Percentiles rank a stretch among this genome's conserved stretches.
These are phyloP conservation scores for Hermodice carunculata DNA, from an alignment of 2,888 invertebrate species.

Conservation along the genomic window DNA sequence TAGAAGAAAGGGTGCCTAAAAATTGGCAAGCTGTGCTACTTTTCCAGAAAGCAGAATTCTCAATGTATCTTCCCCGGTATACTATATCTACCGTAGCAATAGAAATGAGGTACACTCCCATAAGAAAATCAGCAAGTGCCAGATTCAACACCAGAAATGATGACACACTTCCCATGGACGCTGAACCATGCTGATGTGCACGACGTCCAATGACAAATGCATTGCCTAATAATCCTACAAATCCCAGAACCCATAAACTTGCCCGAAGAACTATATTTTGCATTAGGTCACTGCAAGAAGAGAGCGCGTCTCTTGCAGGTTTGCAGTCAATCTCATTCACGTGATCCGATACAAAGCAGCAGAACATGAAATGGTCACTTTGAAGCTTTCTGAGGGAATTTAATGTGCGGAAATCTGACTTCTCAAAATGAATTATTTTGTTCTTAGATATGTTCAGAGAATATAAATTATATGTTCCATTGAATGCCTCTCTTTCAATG, in stretches of 20 bases:
- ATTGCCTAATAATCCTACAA: constrained; percentile 41
- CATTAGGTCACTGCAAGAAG: constrained; percentile 49
- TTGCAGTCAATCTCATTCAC: constrained; percentile 45
- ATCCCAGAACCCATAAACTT: constrained; percentile 42
- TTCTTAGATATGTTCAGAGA: background rate
- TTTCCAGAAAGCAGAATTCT: constrained; percentile 46
- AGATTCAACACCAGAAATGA: constrained; percentile 42
- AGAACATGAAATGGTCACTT: constrained; percentile 17
- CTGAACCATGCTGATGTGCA: too few relatives aligned
- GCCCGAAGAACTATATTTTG: constrained; percentile 33
- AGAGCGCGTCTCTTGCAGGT: constrained; percentile 45
- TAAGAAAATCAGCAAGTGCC: constrained; percentile 43
- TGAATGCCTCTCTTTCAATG: background rate
- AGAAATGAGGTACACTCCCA: constrained; percentile 46
- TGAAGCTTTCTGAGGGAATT: constrained; percentile 9
- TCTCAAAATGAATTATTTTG: background rate
- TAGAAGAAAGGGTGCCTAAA: constrained; percentile 43
- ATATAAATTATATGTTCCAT: background rate
- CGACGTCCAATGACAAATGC: constrained; percentile 27
- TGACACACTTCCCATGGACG: constrained; percentile 52
- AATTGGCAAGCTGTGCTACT: constrained; percentile 40
- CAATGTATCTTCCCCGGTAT: constrained; percentile 44
- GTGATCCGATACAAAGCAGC: constrained; percentile 27
- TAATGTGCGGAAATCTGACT: background rate
- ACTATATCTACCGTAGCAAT: constrained; percentile 43